Conservation (phyloP, 2,113 vertebrate genomes). For the Terrapene triunguis region DNA sequence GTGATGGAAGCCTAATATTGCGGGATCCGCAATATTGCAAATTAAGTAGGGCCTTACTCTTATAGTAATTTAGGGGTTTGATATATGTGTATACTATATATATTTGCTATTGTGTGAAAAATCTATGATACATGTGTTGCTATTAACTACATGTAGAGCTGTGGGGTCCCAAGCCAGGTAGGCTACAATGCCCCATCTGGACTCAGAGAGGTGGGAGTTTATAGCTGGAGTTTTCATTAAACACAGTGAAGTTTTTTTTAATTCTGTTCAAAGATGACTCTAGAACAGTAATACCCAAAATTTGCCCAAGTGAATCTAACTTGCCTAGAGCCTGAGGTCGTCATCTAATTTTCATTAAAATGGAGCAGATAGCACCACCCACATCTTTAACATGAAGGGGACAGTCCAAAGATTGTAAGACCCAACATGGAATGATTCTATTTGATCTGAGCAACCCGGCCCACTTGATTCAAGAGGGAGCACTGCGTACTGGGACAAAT, state of each 20-base stretch:
- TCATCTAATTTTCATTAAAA: not conserved
- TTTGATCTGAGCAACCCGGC: not conserved
- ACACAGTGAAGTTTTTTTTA: not conserved
- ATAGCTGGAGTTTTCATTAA: slow-evolving; percentile 42
- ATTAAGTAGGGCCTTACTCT: not conserved
- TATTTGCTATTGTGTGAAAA: slow-evolving; percentile 48
- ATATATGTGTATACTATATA: not conserved
- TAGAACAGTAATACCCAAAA: not conserved
- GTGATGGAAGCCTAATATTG: not conserved
- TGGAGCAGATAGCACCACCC: not conserved
- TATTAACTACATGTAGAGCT: not conserved
- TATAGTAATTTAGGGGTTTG: not conserved
- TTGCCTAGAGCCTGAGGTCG: not conserved
- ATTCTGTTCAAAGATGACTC: slow-evolving; percentile 3
- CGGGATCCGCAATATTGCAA: not conserved
- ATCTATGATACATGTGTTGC: slow-evolving; percentile 16
- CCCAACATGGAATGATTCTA: not conserved
- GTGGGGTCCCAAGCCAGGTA: not conserved
- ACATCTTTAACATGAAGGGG: rapidly evolving
- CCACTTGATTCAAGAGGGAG: not conserved
- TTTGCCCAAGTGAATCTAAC: not conserved
- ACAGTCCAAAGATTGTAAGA: not conserved
- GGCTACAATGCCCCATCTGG: not conserved
- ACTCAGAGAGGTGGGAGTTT: not conserved
- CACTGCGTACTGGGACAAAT: not conserved